Percentiles rank a stretch among this genome's conserved stretches.
Evolutionary conservation across 2,888 invertebrate species (phyloP).

Genomic region (Drosophila peninsularis): DNA sequence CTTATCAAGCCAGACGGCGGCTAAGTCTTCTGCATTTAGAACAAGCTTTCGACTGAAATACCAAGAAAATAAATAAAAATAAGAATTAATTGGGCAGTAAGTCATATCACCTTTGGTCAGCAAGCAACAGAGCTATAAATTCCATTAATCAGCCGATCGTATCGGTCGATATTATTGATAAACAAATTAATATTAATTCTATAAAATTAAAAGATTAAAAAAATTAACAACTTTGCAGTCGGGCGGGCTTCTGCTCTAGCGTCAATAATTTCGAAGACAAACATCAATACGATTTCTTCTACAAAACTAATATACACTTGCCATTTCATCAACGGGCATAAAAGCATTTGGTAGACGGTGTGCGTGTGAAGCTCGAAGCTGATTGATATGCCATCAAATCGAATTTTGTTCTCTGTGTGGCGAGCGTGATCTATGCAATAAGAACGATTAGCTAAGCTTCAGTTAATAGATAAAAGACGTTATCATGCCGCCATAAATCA

Average conservation of each 20-base stretch:
- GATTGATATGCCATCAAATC: conserved; percentile 37
- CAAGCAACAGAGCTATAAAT: not conserved
- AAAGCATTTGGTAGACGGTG: not conserved
- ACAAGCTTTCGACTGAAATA: not conserved
- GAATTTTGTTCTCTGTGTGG: conserved; percentile 14
- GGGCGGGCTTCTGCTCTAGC: no score
- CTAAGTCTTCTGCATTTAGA: not conserved
- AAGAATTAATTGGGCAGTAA: conserved; percentile 1
- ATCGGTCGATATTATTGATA: not conserved
- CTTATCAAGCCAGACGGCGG: not conserved
- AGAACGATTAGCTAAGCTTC: conserved; percentile 14
- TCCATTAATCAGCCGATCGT: conserved; percentile 30
- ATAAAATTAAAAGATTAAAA: not conserved
- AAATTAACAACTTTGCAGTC: not conserved
- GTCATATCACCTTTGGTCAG: conserved; percentile 18
- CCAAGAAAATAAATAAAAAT: not conserved
- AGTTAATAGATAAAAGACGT: conserved; percentile 39
- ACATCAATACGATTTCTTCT: not conserved
- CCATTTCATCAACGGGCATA: not conserved
- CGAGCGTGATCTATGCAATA: conserved; percentile 21
- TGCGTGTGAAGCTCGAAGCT: conserved; percentile 10
- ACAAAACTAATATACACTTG: not conserved
- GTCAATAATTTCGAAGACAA: not conserved
- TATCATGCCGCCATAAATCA: conserved; percentile 53
- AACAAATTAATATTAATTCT: not conserved